These are phyloP conservation scores for Glossophaga mutica DNA, from an alignment of 2,797 vertebrate species.

Conservation along the genomic window DNA sequence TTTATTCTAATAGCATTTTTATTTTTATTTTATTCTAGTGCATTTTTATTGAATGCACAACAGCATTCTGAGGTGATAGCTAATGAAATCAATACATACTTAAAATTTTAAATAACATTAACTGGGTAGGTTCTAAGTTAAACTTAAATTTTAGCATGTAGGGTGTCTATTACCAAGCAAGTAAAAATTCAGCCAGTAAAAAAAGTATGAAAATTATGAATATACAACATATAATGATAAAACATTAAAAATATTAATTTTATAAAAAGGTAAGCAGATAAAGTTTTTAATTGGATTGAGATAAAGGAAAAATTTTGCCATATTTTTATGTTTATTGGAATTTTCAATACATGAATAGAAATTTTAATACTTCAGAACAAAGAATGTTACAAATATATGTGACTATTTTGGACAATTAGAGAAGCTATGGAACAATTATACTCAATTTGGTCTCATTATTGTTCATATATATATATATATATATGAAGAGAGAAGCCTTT, in stretches of 20 bases:
- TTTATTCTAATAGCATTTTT: conserved; percentile 68
- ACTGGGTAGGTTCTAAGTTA: not conserved
- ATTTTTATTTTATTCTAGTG: no score
- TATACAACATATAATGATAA: conserved; percentile 61
- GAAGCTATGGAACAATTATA: not conserved
- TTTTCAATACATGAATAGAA: conserved; percentile 56
- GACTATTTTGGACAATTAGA: not conserved
- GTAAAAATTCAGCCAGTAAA: conserved; percentile 43
- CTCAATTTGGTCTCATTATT: not conserved
- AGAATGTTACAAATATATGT: not conserved
- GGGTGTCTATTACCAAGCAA: conserved; percentile 38
- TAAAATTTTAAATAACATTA: conserved; percentile 42
- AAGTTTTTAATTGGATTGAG: conserved; percentile 13
- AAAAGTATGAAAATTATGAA: conserved; percentile 62
- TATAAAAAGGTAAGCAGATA: conserved; percentile 61
- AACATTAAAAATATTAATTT: conserved; percentile 69
- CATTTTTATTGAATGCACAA: conserved; percentile 49
- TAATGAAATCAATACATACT: conserved; percentile 10
- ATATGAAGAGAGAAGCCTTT: no score
- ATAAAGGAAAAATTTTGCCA: not conserved
- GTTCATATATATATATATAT: not conserved
- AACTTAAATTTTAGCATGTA: conserved; percentile 42
- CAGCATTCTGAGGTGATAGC: conserved; percentile 44
- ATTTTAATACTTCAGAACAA: conserved; percentile 20
- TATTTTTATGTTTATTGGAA: conserved; percentile 29